phyloP scores from a whole-genome alignment of 2,797 vertebrate genomes.

The Decapterus maruadsi region DNA sequence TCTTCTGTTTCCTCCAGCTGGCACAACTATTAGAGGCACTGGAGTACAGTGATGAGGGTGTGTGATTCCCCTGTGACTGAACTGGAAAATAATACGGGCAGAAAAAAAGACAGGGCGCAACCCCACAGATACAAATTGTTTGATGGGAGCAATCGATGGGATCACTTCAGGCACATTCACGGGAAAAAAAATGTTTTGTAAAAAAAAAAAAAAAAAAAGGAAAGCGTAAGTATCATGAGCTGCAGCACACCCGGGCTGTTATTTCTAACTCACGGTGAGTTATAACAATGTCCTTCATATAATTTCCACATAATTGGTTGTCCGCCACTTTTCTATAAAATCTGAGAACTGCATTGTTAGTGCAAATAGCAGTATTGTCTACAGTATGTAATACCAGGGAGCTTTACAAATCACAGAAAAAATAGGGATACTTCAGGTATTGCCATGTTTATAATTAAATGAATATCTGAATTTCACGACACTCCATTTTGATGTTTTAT shows the following conservation, averaged over 20 bases:
- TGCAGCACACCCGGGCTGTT: neutral
- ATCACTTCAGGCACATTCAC: constrained; percentile 18
- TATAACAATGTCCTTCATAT: neutral
- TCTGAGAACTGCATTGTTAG: neutral
- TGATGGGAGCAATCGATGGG: constrained; percentile 11
- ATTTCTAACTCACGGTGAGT: neutral
- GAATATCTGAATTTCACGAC: neutral
- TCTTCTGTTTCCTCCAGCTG: constrained; percentile 80
- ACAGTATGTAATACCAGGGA: neutral
- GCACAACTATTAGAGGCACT: constrained; percentile 72
- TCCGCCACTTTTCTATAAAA: neutral
- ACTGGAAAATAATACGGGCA: constrained; percentile 68
- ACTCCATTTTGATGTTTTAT: neutral
- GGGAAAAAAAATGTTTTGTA: neutral
- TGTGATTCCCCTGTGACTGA: constrained; percentile 66
- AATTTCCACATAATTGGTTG: neutral
- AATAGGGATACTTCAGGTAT: neutral
- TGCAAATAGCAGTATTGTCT: neutral
- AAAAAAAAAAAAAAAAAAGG: constrained; percentile 8
- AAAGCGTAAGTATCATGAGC: neutral
- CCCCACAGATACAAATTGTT: constrained; percentile 26
- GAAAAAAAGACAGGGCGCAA: constrained; percentile 51
- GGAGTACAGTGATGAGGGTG: constrained; percentile 64
- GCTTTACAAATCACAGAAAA: neutral
- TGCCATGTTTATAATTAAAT: no score